phyloP scores from a whole-genome alignment of 2,888 invertebrate species.

The Phorcus lineatus region DNA sequence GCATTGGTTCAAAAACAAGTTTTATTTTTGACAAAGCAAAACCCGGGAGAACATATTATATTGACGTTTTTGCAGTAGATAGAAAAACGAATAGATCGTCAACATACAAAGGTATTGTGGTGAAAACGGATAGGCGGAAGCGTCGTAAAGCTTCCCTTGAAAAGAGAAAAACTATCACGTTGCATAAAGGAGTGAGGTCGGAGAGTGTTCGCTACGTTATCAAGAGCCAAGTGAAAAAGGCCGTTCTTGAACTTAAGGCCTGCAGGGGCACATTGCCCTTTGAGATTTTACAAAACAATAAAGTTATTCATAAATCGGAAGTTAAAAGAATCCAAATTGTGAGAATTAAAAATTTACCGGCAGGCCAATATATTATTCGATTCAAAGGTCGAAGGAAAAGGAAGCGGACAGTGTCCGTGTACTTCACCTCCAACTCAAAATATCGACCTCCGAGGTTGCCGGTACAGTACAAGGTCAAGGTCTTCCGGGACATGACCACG shows the following conservation, averaged over 20 bases:
- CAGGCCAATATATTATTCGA: constrained; percentile 54
- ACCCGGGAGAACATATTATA: constrained; percentile 77
- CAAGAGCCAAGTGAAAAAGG: constrained; percentile 31
- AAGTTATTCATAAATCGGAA: constrained; percentile 43
- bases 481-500: constrained; percentile 64
- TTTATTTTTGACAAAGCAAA: constrained; percentile 77
- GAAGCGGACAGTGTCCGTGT: constrained; percentile 51
- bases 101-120: constrained; percentile 75
- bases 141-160: constrained; percentile 43
- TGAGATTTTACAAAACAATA: constrained; percentile 44
- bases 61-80: constrained; percentile 79
- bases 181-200: constrained; percentile 28
- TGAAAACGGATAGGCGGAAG: constrained; percentile 52
- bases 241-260: constrained; percentile 43
- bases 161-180: constrained; percentile 49
- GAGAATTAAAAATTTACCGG: constrained; percentile 49
- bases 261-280: constrained; percentile 56
- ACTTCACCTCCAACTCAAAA: constrained; percentile 47
- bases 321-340: constrained; percentile 52
- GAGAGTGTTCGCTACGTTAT: constrained; percentile 38
- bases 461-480: constrained; percentile 62
- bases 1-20: constrained; percentile 78
- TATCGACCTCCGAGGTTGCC: constrained; percentile 67
- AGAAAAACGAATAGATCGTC: constrained; percentile 78
- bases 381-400: constrained; percentile 42